Evolutionary conservation across 2,888 invertebrate genomes (phyloP).

Genomic region (Diarsia rubi): DNA sequence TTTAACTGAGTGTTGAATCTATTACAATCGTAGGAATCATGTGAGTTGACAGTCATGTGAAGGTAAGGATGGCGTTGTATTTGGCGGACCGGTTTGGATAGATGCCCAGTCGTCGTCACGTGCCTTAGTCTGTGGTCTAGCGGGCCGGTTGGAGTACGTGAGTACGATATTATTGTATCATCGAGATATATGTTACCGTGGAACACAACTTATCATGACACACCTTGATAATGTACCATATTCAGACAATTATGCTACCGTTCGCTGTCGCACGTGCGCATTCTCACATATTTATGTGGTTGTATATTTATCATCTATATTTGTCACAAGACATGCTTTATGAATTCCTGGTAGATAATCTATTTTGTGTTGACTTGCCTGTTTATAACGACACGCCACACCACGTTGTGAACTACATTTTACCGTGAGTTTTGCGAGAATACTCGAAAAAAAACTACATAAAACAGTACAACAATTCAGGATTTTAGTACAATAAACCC

Average conservation of each 20-base stretch:
- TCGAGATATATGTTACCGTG: conserved; percentile 16
- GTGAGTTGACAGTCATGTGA: conserved; percentile 73
- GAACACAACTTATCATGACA: conserved; percentile 39
- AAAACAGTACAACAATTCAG: conserved; percentile 7
- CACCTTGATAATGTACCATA: conserved; percentile 17
- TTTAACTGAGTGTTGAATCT: conserved; percentile 47
- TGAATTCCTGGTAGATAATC: neutral
- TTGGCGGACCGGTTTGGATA: conserved; percentile 76
- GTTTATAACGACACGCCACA: conserved; percentile 8
- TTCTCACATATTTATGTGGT: conserved; percentile 36
- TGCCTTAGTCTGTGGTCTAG: conserved; percentile 41
- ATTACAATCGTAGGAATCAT: conserved; percentile 67
- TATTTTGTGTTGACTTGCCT: conserved; percentile 20
- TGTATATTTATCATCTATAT: conserved; percentile 7
- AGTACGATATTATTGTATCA: conserved; percentile 37
- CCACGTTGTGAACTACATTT: conserved; percentile 12
- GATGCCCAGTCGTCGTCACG: conserved; percentile 73
- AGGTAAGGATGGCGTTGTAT: conserved; percentile 65
- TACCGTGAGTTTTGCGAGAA: conserved; percentile 27
- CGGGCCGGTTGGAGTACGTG: conserved; percentile 44
- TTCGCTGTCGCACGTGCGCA: conserved; percentile 32
- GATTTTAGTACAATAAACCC: no score
- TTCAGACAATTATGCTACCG: conserved; percentile 25
- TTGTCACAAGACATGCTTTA: conserved; percentile 2
- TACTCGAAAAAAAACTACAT: conserved; percentile 42